Percentiles rank a stretch among this genome's conserved stretches.
Conservation (phyloP, 2,888 invertebrate genomes). For the Drosophila monieri region DNA sequence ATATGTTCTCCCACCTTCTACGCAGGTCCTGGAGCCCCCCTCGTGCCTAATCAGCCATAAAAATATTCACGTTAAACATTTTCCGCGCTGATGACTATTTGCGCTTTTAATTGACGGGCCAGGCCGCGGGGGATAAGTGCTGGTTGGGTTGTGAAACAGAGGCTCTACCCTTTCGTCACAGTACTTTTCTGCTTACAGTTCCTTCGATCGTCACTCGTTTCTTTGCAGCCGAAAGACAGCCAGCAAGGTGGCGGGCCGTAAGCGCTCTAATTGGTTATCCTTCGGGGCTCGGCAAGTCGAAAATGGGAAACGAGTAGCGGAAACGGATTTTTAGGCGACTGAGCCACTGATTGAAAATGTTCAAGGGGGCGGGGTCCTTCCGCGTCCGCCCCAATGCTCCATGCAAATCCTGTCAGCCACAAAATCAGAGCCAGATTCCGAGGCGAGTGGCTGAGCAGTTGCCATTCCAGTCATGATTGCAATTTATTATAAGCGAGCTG, state of each 20-base stretch:
- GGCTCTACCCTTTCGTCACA: too few species aligned
- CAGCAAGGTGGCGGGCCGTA: constrained; percentile 48
- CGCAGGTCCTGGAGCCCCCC: constrained; percentile 1
- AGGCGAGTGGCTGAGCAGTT: constrained; percentile 26
- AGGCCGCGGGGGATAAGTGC: neutral
- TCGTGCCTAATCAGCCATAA: constrained; percentile 58
- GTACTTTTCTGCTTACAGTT: neutral
- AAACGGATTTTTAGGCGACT: constrained; percentile 72
- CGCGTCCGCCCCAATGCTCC: constrained; percentile 9
- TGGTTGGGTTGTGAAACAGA: neutral
- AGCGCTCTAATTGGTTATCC: constrained; percentile 59
- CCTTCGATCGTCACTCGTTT: neutral
- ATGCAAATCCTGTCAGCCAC: constrained; percentile 44
- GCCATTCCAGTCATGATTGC: constrained; percentile 54
- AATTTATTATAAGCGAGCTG: constrained; percentile 53
- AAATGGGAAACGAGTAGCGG: constrained; percentile 61
- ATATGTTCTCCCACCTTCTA: constrained; percentile 12
- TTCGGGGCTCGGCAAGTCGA: constrained; percentile 7
- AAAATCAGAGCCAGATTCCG: constrained; percentile 6
- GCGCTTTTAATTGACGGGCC: constrained; percentile 63
- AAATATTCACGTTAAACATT: constrained; percentile 57
- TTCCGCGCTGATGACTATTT: constrained; percentile 51
- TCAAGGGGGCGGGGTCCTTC: constrained; percentile 32
- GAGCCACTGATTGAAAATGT: constrained; percentile 65
- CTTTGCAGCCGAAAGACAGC: constrained; percentile 10